Evolutionary conservation across 2,113 vertebrate species (phyloP), one percentile per base, ranked within the genome.

Genomic region (Caranx ignobilis): DNA sequence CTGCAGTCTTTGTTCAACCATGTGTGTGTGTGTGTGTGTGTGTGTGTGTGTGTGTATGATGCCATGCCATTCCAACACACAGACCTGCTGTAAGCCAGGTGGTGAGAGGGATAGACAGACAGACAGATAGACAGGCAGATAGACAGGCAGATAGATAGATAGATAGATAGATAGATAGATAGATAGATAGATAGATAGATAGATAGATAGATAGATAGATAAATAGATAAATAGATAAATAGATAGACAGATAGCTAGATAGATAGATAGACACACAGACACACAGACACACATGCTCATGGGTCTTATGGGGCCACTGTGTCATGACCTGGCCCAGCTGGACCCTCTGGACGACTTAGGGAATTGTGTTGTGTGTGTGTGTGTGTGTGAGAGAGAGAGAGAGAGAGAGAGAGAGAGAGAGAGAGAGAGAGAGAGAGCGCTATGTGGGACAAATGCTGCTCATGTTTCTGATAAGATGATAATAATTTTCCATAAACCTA

Each of bases 1-100:
- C 82, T 80, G 63, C 69, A 62, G 34, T 85, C 71, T 93, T 94
- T 93, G 90, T 93, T 85, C 65, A 47, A 65, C 60, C 7, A 13
- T 81, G 54, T 75, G 69, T 76, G 65, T 66, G 73, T 39, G 62
- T 62, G 39, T 71, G 69, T 54, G 59, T 16, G 62, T 13, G 34
- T 61, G 56, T 12, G 69, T 35, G 66, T 34, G 74, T 61, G 71
- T 52, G 57, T 45, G 82, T 6, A 13, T 39, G 39, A 79, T 52
- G 62, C 56, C 55, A 31, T 77, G 79, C 67, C 92, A 93, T 94
- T 93, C 94, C 92, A 90, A 60, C 82, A 90, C 91, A 92, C 66
- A 55, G 69, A 75, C 60, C 75, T 65, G 77, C 68, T 69, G 19
- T 35, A 65, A 41, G 43, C 73, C n/a, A 18, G 21, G 26, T 54